phyloP scores from a whole-genome alignment of 2,113 vertebrate species.

The Picathartes gymnocephalus region DNA sequence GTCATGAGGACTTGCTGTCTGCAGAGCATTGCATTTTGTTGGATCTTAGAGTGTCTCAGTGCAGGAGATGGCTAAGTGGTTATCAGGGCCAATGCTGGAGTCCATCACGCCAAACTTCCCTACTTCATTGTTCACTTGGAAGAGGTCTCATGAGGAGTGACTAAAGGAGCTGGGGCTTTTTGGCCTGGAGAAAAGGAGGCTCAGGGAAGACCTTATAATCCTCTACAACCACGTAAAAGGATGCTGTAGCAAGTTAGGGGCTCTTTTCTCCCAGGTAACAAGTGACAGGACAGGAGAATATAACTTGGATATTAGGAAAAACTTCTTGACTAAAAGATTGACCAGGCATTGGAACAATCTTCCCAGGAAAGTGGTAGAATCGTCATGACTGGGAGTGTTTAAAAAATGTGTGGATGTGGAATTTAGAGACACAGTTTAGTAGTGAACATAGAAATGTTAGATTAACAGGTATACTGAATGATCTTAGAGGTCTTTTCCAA shows the following conservation, averaged over 20 bases:
- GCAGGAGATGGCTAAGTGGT: neutral
- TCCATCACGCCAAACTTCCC: neutral
- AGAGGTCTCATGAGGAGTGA: neutral
- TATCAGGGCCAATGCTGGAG: neutral
- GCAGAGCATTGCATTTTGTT: neutral
- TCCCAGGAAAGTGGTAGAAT: neutral
- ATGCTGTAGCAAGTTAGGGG: neutral
- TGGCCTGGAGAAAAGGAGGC: neutral
- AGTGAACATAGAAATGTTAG: neutral
- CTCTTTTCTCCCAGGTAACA: neutral
- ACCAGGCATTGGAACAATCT: neutral
- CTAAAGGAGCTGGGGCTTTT: neutral
- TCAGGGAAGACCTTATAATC: neutral
- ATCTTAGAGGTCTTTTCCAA: neutral
- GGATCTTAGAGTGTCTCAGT: neutral
- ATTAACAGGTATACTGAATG: neutral
- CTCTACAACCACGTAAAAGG: neutral
- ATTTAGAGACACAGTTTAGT: neutral
- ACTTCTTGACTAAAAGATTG: neutral
- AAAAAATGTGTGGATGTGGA: neutral
- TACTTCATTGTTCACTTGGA: accelerated
- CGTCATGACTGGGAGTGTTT: neutral
- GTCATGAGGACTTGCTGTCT: neutral
- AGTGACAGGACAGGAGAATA: neutral
- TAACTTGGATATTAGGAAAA: neutral